Base-by-base conservation (phyloP, 2,113 vertebrate genomes). In the Macquaria australasica region DNA sequence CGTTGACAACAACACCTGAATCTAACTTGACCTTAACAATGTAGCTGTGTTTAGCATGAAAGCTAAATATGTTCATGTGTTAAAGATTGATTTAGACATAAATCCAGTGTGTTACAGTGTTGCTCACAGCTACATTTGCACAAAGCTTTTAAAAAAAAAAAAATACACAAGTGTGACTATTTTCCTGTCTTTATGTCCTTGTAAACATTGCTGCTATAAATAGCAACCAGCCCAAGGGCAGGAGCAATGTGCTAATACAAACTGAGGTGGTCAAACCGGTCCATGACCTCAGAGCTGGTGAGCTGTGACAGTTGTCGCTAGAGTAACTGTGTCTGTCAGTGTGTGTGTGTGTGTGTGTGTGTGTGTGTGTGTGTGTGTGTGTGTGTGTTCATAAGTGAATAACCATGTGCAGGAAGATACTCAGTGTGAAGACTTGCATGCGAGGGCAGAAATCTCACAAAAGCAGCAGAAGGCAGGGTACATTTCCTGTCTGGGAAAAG, bases 181-280 rank as follows among this genome's bases (percentile, higher is more conserved):
- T 89, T 82, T 37, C 73, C 64, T 43, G 62, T 79, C 83, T 88
- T 85, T 82, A 83, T 75, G 87, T 84, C 89, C 82, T 92, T 91
- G 87, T 92, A 85, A 91, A 91, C 87, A 88, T 81, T 66, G 25
- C 11, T n/a, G 78, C 88, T 92, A 94, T 89, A 91, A 94, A 94
- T 93, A 95, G 90, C 66, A 55, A 12, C 28, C 50, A 25, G 72
- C 86, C 83, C 79, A 88, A 93, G 90, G 90, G 87, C 89, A 89
- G 72, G 69, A 73, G 86, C 85, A 51, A 79, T 69, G 86, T 89
- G 90, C 89, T 93, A 81, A 89, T 82, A 86, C 85, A 91, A 81
- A 90, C 18, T 45, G 41, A 91, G 80, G 86, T 90, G 91, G 88
- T 90, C 90, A 86, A 94, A 94, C 92, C 90, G 60, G 92, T 92